Evolutionary conservation across 37 sponge, comb jelly and placozoan genomes (phyloP), one percentile per base, ranked within the genome.

Genomic region (Chondrilla cf. caribensis): DNA sequence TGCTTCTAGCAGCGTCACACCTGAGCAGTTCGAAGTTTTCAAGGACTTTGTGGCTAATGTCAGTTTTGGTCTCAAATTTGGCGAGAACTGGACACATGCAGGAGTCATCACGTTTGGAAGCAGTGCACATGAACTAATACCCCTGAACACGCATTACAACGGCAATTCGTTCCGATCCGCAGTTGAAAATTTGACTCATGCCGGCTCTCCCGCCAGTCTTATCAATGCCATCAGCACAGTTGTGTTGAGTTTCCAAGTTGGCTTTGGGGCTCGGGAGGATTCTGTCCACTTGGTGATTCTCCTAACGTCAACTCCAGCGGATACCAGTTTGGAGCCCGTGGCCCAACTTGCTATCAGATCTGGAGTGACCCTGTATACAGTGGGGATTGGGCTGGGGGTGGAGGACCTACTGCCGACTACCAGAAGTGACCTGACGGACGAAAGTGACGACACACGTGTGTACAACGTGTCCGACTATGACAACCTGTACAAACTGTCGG

Each of bases 41-140:
- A 73, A 73, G 43, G 44, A 73, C 24, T 42, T 73, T 18, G 25
- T 73, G 18, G 44, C 24, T n/a, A 73, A 73, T 42, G 44, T 73
- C 25, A 40, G 25, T 21, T 3, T 11, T 21, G 8, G 25, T 37
- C 76, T 73, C 24, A 37, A 37, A 24, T 24, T 73, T 8, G 76
- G 76, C 18, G 76, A 73, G 25, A 73, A 73, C 44, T 37, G 41
- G 38, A 73, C 76, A 8, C 41, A 43, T 22, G 76, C 40, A 21
- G 76, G 76, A 2, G 76, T 22, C 24, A 73, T 73, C 44, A 42
- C 76, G 1, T 73, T 43, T 22, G 25, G 76, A 22, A 37, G 41
- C 42, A 18, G 25, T 39, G 76, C 24, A 39, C 44, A 39, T 37
- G 38, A n/a, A 9, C 42, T 24, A 21, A 40, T 73, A n/a, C 43